phyloP scores from a whole-genome alignment of 2,888 invertebrate genomes.

The Chrysolina americana region DNA sequence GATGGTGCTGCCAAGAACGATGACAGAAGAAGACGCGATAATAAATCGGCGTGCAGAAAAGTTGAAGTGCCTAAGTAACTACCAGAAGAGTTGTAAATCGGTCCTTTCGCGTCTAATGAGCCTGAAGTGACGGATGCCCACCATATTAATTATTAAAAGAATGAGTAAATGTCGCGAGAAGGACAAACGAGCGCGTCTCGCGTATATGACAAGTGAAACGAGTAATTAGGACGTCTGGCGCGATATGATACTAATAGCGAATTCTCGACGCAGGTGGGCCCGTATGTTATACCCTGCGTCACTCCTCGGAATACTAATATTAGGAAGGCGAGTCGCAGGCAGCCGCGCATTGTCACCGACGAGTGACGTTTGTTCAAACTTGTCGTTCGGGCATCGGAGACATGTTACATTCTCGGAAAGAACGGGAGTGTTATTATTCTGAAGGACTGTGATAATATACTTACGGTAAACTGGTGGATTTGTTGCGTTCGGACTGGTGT shows the following conservation, averaged over 20 bases:
- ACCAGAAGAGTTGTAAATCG: conserved; percentile 66
- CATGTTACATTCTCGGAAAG: conserved; percentile 42
- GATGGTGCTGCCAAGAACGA: conserved; percentile 32
- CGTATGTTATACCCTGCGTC: conserved; percentile 58
- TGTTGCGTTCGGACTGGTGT: not conserved
- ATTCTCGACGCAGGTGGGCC: conserved; percentile 67
- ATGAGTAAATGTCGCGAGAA: conserved; percentile 59
- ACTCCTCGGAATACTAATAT: conserved; percentile 63
- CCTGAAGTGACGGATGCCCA: conserved; percentile 63
- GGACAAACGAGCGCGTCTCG: conserved; percentile 63
- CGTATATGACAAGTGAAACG: conserved; percentile 63
- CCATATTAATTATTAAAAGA: conserved; percentile 66
- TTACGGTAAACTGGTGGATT: not conserved
- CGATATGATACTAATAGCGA: conserved; percentile 57
- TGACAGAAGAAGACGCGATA: conserved; percentile 55
- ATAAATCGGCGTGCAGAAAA: conserved; percentile 64
- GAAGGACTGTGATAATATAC: conserved; percentile 41
- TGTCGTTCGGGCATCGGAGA: conserved; percentile 28
- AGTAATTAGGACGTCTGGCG: conserved; percentile 64
- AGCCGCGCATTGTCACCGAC: conserved; percentile 49
- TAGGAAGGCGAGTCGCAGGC: conserved; percentile 51
- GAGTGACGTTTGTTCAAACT: conserved; percentile 48
- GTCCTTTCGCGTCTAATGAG: conserved; percentile 65
- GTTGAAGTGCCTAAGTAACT: conserved; percentile 59
- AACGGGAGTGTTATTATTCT: conserved; percentile 42